Conservation (phyloP, 2,888 invertebrate genomes). For the Criorhina ranunculi region DNA sequence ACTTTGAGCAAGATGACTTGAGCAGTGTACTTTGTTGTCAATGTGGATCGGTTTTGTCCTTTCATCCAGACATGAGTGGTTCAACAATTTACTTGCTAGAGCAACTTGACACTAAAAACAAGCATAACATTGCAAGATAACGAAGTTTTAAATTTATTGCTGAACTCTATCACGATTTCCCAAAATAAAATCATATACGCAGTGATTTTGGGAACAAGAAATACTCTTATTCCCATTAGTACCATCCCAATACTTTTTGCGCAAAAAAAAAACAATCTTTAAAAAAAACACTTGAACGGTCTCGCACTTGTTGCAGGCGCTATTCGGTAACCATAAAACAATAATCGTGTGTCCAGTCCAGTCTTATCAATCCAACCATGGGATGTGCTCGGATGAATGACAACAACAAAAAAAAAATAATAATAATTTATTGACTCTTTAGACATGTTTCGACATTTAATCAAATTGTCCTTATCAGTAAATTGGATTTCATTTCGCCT, state of each 20-base stretch:
- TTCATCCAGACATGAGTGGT: no score
- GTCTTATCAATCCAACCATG: constrained; percentile 2
- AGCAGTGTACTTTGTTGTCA: no score
- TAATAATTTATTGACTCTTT: constrained; percentile 37
- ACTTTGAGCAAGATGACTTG: no score
- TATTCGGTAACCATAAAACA: constrained; percentile 22
- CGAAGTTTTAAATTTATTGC: background rate
- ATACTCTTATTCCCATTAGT: background rate
- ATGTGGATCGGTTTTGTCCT: no score
- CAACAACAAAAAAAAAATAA: constrained; percentile 14
- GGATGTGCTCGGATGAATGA: background rate
- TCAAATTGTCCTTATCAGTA: constrained; percentile 41
- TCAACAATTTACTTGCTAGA: no score
- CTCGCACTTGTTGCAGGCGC: constrained; percentile 1
- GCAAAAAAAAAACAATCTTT: background rate
- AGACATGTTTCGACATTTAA: constrained; percentile 49
- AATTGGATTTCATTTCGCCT: constrained; percentile 51
- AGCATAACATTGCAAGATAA: background rate
- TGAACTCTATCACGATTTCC: background rate
- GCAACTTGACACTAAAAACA: no score
- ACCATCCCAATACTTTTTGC: background rate
- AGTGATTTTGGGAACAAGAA: background rate
- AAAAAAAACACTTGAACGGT: background rate
- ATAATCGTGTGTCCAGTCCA: background rate
- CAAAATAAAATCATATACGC: background rate